Percentiles rank a stretch among this genome's conserved stretches.
These are phyloP conservation scores for Bos javanicus DNA, from an alignment of 2,113 vertebrate genomes.

Conservation along the genomic window DNA sequence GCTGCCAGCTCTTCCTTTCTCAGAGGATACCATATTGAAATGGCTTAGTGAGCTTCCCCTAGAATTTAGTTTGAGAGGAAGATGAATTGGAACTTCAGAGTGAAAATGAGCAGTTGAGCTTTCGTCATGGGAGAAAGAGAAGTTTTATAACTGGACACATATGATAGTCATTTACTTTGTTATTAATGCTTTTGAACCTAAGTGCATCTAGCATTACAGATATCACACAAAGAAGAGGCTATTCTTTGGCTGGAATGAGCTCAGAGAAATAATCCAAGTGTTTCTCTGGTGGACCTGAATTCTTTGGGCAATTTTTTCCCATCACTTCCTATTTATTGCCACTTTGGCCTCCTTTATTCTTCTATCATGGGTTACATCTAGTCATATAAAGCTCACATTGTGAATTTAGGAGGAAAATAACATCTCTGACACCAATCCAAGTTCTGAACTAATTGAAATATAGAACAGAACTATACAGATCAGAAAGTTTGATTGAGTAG, in stretches of 20 bases:
- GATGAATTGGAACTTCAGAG: neutral
- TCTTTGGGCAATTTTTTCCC: neutral
- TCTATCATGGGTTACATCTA: neutral
- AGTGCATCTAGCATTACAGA: neutral
- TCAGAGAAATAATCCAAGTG: conserved; percentile 12
- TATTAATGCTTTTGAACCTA: conserved; percentile 33
- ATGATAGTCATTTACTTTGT: conserved; percentile 26
- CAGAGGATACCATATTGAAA: neutral
- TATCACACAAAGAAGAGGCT: neutral
- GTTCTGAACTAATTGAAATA: neutral
- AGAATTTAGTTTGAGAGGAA: neutral
- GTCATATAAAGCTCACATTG: neutral
- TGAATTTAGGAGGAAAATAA: neutral
- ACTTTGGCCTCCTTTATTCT: neutral
- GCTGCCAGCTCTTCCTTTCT: neutral
- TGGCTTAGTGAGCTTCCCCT: neutral
- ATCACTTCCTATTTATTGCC: neutral
- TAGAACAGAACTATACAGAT: neutral
- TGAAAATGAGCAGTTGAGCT: neutral
- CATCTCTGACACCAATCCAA: neutral
- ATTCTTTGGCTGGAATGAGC: neutral
- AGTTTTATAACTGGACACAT: conserved; percentile 8
- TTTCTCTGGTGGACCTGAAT: neutral
- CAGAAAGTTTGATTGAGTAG: neutral
- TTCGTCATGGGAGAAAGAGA: conserved; percentile 17